Evolutionary conservation across 1,140 invertebrate genomes (phyloP).

Genomic region (Steinernema khuongi): DNA sequence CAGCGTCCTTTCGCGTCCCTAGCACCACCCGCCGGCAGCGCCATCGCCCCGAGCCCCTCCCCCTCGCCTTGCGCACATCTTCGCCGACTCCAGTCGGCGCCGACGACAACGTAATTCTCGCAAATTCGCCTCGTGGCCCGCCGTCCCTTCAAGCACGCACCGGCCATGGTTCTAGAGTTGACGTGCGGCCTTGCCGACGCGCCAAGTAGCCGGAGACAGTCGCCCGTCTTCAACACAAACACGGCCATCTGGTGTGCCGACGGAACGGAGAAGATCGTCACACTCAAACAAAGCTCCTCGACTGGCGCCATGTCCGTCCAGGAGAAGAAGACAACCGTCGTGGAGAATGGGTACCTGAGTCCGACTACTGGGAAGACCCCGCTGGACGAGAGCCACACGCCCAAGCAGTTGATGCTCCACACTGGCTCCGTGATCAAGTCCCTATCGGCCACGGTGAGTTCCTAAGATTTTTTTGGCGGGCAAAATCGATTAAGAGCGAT

Average conservation of each 20-base stretch:
- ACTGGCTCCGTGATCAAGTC: constrained; percentile 18
- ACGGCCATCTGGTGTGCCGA: background rate
- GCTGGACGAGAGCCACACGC: constrained; percentile 30
- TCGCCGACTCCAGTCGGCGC: no score
- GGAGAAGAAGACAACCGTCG: background rate
- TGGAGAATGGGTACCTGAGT: background rate
- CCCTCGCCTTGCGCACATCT: no score
- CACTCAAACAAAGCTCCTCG: background rate
- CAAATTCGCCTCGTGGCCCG: no score
- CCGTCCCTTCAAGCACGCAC: no score
- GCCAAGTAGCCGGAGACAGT: no score
- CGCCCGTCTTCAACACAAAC: background rate
- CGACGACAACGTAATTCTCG: no score
- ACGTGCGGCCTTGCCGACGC: no score
- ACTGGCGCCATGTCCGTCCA: background rate
- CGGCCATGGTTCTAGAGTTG: no score
- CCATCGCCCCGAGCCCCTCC: no score
- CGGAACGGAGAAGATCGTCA: constrained; percentile 8
- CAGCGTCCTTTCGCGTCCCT: no score
- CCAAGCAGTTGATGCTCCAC: constrained; percentile 32
- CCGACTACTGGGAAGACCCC: background rate
- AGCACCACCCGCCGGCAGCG: no score
- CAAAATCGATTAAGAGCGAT: background rate
- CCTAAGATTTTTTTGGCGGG: background rate
- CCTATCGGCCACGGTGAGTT: constrained; percentile 29